Percentiles rank a stretch among this genome's conserved stretches.
phyloP scores from a whole-genome alignment of 2,888 invertebrate species.

The Drosophila aldrichi region DNA sequence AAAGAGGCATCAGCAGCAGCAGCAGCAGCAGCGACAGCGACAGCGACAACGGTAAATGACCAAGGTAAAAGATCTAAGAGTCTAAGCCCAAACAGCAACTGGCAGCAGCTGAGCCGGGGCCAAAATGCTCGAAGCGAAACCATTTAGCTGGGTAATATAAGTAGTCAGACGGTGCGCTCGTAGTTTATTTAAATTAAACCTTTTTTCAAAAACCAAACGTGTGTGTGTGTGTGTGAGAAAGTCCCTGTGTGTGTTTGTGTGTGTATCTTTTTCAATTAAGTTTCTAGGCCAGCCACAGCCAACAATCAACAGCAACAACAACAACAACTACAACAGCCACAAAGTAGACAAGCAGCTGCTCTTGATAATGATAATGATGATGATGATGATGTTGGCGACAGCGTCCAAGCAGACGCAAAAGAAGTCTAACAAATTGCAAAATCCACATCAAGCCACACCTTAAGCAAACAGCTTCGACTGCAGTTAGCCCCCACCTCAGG shows the following conservation, averaged over 20 bases:
- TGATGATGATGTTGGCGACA: constrained; percentile 40
- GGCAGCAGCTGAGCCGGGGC: constrained; percentile 54
- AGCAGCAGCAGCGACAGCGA: not conserved
- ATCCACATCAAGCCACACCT: constrained; percentile 77
- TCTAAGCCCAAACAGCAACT: constrained; percentile 51
- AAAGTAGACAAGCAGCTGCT: constrained; percentile 71
- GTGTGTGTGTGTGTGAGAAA: constrained; percentile 15
- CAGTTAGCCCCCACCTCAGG: constrained; percentile 36
- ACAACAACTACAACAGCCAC: constrained; percentile 27
- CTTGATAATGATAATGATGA: constrained; percentile 53
- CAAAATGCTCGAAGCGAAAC: constrained; percentile 29
- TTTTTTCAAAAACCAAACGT: constrained; percentile 43
- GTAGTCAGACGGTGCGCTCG: constrained; percentile 26
- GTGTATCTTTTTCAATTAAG: constrained; percentile 76
- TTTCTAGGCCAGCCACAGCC: constrained; percentile 72
- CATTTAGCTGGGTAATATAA: constrained; percentile 45
- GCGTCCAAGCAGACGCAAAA: constrained; percentile 48
- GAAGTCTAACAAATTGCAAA: constrained; percentile 80
- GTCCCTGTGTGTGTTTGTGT: constrained; percentile 12
- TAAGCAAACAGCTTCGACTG: constrained; percentile 62
- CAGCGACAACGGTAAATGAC: constrained; percentile 19
- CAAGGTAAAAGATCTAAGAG: constrained; percentile 28
- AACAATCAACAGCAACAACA: constrained; percentile 37
- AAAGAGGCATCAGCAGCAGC: not conserved
- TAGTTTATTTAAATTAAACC: constrained; percentile 80